Evolutionary conservation across 1,140 invertebrate species (phyloP).

Genomic region (Cotesia chilonis): DNA sequence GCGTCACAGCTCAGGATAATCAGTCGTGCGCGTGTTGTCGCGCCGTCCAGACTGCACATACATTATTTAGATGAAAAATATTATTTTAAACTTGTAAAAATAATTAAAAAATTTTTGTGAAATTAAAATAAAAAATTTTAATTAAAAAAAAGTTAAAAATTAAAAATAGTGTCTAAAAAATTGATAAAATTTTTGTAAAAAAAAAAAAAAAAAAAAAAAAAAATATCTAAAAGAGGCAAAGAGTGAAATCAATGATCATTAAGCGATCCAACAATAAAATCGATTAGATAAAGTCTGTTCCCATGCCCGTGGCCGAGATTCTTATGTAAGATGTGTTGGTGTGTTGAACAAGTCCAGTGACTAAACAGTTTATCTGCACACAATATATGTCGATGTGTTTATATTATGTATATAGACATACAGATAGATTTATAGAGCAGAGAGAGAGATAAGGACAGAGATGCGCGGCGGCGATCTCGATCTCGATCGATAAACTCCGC

Average conservation of each 20-base stretch:
- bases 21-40: constrained; percentile 55
- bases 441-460: constrained; percentile 1
- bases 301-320: constrained; percentile 37
- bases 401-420: too few species aligned
- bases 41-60: constrained; percentile 14
- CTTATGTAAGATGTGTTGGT: constrained; percentile 29
- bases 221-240: neutral
- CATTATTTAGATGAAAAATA: neutral
- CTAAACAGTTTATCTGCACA: too few species aligned
- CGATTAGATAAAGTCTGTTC: constrained; percentile 32
- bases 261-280: constrained; percentile 1
- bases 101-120: too few species aligned
- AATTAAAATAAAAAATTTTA: too few species aligned
- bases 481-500: constrained; percentile 19
- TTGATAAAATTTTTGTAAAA: neutral
- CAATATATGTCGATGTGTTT: too few species aligned
- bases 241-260: neutral
- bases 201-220: constrained; percentile 1
- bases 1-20: constrained; percentile 44
- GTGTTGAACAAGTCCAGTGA: too few species aligned
- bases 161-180: constrained; percentile 7
- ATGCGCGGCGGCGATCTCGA: constrained; percentile 9
- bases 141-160: too few species aligned
- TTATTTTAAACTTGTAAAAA: too few species aligned
- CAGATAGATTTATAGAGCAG: too few species aligned